A percentile compares a stretch with the other conserved stretches of the same genome.
phyloP scores from a whole-genome alignment of 1,140 invertebrate genomes.

The Drosophila kepulauana region DNA sequence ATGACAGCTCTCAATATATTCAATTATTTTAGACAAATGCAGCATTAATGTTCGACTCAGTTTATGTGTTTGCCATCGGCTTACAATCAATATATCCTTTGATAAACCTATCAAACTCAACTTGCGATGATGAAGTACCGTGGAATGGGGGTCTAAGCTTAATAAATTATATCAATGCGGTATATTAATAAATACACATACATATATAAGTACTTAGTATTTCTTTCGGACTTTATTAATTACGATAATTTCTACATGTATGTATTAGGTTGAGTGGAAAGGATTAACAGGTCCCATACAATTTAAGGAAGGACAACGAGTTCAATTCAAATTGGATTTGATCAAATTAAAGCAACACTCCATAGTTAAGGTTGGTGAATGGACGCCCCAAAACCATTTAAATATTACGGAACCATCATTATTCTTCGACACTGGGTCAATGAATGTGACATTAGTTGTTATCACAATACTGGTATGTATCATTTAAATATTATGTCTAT shows the following conservation, averaged over 20 bases:
- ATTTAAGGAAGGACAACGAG: slow-evolving; percentile 93
- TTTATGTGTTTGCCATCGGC: slow-evolving; percentile 94
- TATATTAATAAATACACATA: slow-evolving; percentile 84
- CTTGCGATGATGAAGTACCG: slow-evolving; percentile 92
- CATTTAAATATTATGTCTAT: too few relatives aligned
- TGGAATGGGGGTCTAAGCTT: slow-evolving; percentile 95
- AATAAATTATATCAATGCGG: slow-evolving; percentile 96
- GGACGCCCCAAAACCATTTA: slow-evolving; percentile 90
- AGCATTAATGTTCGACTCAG: slow-evolving; percentile 95
- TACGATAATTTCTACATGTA: neutral
- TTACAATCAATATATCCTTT: slow-evolving; percentile 90
- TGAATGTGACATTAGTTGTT: slow-evolving; percentile 92
- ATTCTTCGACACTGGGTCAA: slow-evolving; percentile 92
- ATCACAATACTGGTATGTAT: slow-evolving; percentile 77
- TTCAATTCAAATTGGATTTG: slow-evolving; percentile 94
- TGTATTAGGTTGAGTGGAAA: slow-evolving; percentile 84
- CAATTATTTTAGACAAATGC: slow-evolving; percentile 91
- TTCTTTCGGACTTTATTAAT: neutral
- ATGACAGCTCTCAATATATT: neutral
- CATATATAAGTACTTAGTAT: too few relatives aligned
- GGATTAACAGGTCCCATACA: slow-evolving; percentile 95
- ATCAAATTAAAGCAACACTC: slow-evolving; percentile 93
- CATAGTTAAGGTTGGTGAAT: slow-evolving; percentile 90
- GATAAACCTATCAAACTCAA: slow-evolving; percentile 89
- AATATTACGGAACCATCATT: slow-evolving; percentile 93